phyloP scores from a whole-genome alignment of 64 coral and sea anemone species.

The Pocillopora verrucosa region DNA sequence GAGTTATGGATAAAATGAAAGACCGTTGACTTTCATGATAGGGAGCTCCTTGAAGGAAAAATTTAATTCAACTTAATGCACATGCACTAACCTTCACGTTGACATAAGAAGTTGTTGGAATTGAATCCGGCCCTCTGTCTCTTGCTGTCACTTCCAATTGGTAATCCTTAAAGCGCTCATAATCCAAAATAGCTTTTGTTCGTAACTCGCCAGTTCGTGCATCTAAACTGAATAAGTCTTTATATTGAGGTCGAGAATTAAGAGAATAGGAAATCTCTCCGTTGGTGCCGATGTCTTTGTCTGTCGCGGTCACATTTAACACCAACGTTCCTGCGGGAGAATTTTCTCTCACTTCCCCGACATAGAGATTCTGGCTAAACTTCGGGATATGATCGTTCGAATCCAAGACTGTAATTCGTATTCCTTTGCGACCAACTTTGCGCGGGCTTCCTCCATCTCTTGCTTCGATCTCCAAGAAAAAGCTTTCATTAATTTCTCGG shows the following conservation, averaged over 20 bases:
- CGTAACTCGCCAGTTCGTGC: slow-evolving; percentile 61
- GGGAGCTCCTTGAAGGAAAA: neutral
- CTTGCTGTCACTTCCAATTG: slow-evolving; percentile 56
- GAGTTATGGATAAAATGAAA: neutral
- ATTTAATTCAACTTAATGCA: neutral
- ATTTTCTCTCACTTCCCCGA: slow-evolving; percentile 70
- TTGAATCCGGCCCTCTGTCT: slow-evolving; percentile 80
- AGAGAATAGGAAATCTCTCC: slow-evolving; percentile 60
- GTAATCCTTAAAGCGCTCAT: slow-evolving; percentile 39
- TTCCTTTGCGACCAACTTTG: slow-evolving; percentile 45
- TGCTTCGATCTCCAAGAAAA: slow-evolving; percentile 44
- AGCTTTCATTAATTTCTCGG: slow-evolving; percentile 55
- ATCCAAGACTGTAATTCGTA: slow-evolving; percentile 77
- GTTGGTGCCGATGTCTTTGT: slow-evolving; percentile 83
- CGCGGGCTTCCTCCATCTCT: slow-evolving; percentile 47
- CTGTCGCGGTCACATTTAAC: slow-evolving; percentile 59
- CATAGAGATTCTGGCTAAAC: slow-evolving; percentile 72
- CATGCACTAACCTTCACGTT: slow-evolving; percentile 70
- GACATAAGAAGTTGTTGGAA: slow-evolving; percentile 51
- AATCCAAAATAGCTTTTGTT: slow-evolving; percentile 70
- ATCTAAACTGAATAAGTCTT: slow-evolving; percentile 67
- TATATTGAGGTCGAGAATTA: slow-evolving; percentile 36
- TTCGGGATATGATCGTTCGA: slow-evolving; percentile 84
- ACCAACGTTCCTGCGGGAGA: slow-evolving; percentile 58
- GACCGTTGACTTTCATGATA: neutral